phyloP scores from a whole-genome alignment of 2,797 vertebrate genomes.

The Vireo griseus region DNA sequence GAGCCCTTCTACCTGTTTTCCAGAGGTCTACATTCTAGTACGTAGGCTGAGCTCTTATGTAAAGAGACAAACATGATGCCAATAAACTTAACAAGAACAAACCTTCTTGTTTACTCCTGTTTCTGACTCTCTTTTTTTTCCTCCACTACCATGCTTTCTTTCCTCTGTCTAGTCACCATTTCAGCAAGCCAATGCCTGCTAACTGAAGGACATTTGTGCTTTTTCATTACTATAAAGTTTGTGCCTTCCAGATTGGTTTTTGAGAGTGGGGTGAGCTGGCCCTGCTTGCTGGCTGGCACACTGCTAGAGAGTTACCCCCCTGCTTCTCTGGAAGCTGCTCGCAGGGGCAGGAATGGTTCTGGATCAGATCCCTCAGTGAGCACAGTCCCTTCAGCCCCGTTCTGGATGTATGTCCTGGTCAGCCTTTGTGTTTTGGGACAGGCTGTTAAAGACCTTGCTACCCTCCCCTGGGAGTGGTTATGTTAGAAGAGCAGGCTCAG shows the following conservation, averaged over 20 bases:
- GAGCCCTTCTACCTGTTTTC: constrained; percentile 70
- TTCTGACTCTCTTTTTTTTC: constrained; percentile 41
- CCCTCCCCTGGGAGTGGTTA: rapidly evolving
- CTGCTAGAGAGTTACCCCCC: background rate
- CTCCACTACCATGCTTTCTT: background rate
- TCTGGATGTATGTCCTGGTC: rapidly evolving
- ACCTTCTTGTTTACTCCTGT: constrained; percentile 58
- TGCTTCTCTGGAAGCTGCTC: background rate
- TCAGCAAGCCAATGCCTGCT: background rate
- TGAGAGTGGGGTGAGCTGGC: background rate
- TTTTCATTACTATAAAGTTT: background rate
- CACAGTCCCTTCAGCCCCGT: background rate
- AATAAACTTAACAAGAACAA: constrained; percentile 83
- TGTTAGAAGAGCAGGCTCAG: background rate
- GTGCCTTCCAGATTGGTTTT: background rate
- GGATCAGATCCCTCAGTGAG: background rate
- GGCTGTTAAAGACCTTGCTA: background rate
- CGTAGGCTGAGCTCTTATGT: constrained; percentile 80
- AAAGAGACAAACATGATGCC: constrained; percentile 81
- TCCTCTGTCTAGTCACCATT: background rate
- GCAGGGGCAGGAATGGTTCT: background rate
- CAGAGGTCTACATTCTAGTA: constrained; percentile 74
- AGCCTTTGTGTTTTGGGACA: background rate
- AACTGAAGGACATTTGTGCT: background rate
- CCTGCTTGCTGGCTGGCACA: background rate